A percentile compares a stretch with the other conserved stretches of the same genome.
Conservation (phyloP, 2,113 vertebrate species). For the Seriola aureovittata region DNA sequence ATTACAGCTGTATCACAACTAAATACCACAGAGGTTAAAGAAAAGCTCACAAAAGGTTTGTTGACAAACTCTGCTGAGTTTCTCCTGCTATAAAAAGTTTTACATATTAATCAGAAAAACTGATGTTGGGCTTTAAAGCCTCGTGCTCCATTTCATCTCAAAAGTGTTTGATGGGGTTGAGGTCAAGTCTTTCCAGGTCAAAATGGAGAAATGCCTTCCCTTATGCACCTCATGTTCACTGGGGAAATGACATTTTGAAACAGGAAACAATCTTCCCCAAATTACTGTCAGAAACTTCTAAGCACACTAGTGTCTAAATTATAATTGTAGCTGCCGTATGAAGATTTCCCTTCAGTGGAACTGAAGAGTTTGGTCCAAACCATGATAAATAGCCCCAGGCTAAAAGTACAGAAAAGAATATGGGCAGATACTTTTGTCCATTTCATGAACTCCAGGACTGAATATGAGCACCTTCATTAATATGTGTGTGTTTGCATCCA, state of each 20-base stretch:
- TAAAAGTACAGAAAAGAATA: no score
- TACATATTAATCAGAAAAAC: not conserved
- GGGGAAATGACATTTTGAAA: not conserved
- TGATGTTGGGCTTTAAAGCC: no score
- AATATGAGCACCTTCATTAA: slow-evolving; percentile 2
- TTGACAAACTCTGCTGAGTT: not conserved
- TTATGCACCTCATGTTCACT: not conserved
- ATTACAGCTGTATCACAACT: not conserved
- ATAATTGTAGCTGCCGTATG: not conserved
- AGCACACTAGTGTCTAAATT: not conserved
- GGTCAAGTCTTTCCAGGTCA: not conserved
- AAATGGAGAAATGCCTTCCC: not conserved
- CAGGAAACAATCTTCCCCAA: not conserved
- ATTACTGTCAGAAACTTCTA: not conserved
- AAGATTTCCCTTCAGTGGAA: not conserved
- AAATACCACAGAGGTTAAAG: no score
- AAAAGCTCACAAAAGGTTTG: no score
- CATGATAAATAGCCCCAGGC: not conserved
- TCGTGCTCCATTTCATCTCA: not conserved
- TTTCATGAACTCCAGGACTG: not conserved
- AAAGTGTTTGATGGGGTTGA: not conserved
- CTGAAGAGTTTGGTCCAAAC: not conserved
- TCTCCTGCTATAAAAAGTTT: not conserved
- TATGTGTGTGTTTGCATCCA: slow-evolving; percentile 48
- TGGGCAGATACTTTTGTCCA: not conserved